Base-by-base conservation (phyloP, 2,797 vertebrate genomes). In the Cheirogaleus major region DNA sequence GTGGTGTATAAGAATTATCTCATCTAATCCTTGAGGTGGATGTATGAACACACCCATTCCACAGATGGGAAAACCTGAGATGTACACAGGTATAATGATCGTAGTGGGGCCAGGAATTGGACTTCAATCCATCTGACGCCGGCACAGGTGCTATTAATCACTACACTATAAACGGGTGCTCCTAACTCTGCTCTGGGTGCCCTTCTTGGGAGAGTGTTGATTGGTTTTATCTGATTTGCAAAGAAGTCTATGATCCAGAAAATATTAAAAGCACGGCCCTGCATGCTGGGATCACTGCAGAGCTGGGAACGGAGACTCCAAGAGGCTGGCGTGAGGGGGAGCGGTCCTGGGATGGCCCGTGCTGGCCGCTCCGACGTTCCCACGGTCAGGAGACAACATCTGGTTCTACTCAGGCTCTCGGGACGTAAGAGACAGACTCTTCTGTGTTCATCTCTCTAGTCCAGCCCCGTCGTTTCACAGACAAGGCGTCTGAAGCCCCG, bases 101-200 rank as follows among this genome's bases (percentile, higher is more conserved):
- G 5, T 35, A 76, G 89, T 13, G 17, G 12, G 17, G 45, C 32
- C 27, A 32, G 52, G 61, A 25, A 32, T 32, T 35, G 79, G 65
- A 30, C 43, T 38, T 48, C 25, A 43, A 50, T 27, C 5, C 23
- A 12, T 48, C 50, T 43, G 22, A 25, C 0, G 61, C 65, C 63
- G 18, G 5, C 41, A 32, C 41, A 35, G 30, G 27, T 30, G 38
- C 85, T 75, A 2, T 23, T 30, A 2, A 7, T 41, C 52, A 30
- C 27, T 18, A 27, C 23, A 2, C 50, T 0, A 0, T 41, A 30
- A 63, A 22, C 1, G 2, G 8, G 15, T 14, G 12, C 32, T 88
- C 43, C 63, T 57, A 17, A 52, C 30, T n/a, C n/a, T 43, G 48
- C 18, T 61, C 80, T 7, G 3, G 32, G 41, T 0, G 14, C 30